phyloP scores from a whole-genome alignment of 2,797 vertebrate species.

The Danionella dracula region DNA sequence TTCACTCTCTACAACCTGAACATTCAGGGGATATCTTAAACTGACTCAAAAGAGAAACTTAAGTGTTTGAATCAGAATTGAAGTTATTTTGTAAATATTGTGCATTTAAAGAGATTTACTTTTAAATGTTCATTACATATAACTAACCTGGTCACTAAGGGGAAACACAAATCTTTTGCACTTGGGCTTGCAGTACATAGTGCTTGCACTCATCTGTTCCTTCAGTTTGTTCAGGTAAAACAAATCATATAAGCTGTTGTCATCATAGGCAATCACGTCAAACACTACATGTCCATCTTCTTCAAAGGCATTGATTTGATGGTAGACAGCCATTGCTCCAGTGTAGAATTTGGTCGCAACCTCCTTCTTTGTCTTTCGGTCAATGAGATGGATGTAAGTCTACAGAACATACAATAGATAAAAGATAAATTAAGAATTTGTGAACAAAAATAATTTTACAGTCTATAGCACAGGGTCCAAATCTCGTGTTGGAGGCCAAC shows the following conservation, averaged over 20 bases:
- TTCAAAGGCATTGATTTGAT: conserved; percentile 91
- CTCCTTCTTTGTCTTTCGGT: conserved; percentile 79
- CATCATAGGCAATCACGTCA: conserved; percentile 79
- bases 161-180: conserved; percentile 84
- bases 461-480: too few relatives aligned
- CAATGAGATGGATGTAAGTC: conserved; percentile 88
- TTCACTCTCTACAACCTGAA: too few relatives aligned
- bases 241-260: conserved; percentile 82
- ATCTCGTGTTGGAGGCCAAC: too few relatives aligned
- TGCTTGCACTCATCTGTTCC: conserved; percentile 28
- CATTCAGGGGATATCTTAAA: too few relatives aligned
- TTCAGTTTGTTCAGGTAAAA: conserved; percentile 84
- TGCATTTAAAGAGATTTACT: too few relatives aligned
- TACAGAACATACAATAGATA: conserved; percentile 50
- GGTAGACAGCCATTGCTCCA: conserved; percentile 78
- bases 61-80: too few relatives aligned
- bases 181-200: conserved; percentile 55
- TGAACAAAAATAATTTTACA: too few relatives aligned
- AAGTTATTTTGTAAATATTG: too few relatives aligned
- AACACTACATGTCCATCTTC: conserved; percentile 79
- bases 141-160: conserved; percentile 74
- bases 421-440: background rate
- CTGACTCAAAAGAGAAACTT: too few relatives aligned
- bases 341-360: conserved; percentile 74
- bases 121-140: too few relatives aligned